A percentile compares a stretch with the other conserved stretches of the same genome.
Evolutionary conservation across 2,888 invertebrate genomes (phyloP).

Genomic region (Parnassius smintheus): DNA sequence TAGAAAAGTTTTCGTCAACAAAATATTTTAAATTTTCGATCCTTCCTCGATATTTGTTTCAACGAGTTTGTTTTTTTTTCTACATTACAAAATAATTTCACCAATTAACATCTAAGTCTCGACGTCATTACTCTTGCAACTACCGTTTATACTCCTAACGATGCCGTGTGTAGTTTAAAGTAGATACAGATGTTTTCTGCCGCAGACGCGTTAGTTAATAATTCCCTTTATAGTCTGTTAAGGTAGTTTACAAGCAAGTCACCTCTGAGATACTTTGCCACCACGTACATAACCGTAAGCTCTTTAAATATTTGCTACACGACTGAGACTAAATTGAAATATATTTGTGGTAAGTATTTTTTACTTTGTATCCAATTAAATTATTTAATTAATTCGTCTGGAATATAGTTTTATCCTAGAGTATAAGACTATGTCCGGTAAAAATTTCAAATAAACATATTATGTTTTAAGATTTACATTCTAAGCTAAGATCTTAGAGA

Average conservation of each 20-base stretch:
- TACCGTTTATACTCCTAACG: constrained; percentile 14
- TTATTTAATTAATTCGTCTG: no score
- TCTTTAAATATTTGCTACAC: constrained; percentile 35
- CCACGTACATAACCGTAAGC: constrained; percentile 29
- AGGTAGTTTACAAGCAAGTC: constrained; percentile 40
- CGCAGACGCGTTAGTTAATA: constrained; percentile 46
- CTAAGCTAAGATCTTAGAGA: no score
- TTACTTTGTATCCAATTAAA: no score
- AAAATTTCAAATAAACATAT: no score
- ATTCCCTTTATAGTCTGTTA: constrained; percentile 50
- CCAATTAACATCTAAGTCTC: constrained; percentile 18
- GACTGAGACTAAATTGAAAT: constrained; percentile 35
- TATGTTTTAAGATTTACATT: no score
- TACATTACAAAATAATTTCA: constrained; percentile 18
- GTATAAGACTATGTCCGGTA: no score
- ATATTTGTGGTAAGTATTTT: constrained; percentile 3
- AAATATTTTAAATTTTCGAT: constrained; percentile 5
- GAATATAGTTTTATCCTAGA: no score
- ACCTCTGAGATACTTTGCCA: constrained; percentile 22
- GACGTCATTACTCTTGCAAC: constrained; percentile 16
- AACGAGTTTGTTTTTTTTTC: constrained; percentile 28
- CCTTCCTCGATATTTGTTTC: constrained; percentile 1
- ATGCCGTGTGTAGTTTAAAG: constrained; percentile 23
- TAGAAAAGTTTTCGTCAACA: background rate
- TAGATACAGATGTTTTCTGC: constrained; percentile 38